These are phyloP conservation scores for Pelodytes ibericus DNA, from an alignment of 2,797 vertebrate species.

Conservation along the genomic window DNA sequence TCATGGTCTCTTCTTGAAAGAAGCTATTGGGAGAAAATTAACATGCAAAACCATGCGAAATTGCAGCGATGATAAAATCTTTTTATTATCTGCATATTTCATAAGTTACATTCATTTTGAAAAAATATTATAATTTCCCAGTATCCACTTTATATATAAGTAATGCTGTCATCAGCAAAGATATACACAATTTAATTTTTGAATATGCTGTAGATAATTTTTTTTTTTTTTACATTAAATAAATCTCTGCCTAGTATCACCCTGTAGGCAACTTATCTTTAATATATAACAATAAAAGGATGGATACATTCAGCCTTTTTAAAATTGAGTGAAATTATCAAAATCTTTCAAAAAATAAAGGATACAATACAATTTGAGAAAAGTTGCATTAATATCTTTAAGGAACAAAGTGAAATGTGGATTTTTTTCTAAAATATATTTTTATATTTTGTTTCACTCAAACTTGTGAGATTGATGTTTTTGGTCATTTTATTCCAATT, in stretches of 20 bases:
- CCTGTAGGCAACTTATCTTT: slow-evolving; percentile 24
- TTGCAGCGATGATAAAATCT: slow-evolving; percentile 72
- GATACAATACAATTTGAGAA: slow-evolving; percentile 17
- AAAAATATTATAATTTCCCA: slow-evolving; percentile 71
- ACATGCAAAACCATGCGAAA: slow-evolving; percentile 53
- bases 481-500: not conserved
- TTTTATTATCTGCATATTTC: slow-evolving; percentile 74
- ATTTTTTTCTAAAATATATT: not conserved
- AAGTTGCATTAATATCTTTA: slow-evolving; percentile 1
- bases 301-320: slow-evolving; percentile 46
- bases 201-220: slow-evolving; percentile 54
- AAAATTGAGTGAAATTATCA: slow-evolving; percentile 31
- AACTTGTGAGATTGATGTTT: no score
- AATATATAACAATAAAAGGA: slow-evolving; percentile 54
- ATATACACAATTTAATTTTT: slow-evolving; percentile 59
- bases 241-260: slow-evolving; percentile 33
- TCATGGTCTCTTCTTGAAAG: slow-evolving; percentile 15
- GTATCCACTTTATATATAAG: slow-evolving; percentile 60
- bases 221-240: slow-evolving; percentile 59
- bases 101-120: slow-evolving; percentile 71
- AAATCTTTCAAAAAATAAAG: slow-evolving; percentile 47
- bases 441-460: not conserved
- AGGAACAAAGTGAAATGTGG: not conserved
- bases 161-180: slow-evolving; percentile 62
- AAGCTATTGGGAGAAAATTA: slow-evolving; percentile 33